Percentiles rank a stretch among this genome's conserved stretches.
Evolutionary conservation across 2,113 vertebrate species (phyloP).

Genomic region (Pachypanchax playfairii): DNA sequence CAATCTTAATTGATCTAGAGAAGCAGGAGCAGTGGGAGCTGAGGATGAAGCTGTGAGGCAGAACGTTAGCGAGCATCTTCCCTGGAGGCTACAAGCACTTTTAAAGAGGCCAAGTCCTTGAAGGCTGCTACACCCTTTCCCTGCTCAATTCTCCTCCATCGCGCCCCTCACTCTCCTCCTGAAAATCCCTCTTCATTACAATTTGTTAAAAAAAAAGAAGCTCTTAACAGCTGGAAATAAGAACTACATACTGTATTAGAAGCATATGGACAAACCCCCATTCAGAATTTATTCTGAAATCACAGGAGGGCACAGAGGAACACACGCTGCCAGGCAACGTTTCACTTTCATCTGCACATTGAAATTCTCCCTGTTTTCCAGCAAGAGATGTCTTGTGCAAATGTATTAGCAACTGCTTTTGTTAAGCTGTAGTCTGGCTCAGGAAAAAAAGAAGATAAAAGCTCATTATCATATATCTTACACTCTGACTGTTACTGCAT

Average conservation of each 20-base stretch:
- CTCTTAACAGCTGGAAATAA: slow-evolving; percentile 45
- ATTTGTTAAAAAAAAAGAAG: slow-evolving; percentile 26
- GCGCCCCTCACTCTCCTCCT: slow-evolving; percentile 29
- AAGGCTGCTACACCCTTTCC: slow-evolving; percentile 49
- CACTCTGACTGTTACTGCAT: slow-evolving; percentile 46
- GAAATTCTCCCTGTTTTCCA: slow-evolving; percentile 31
- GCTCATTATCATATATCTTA: slow-evolving; percentile 46
- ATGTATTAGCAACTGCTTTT: slow-evolving; percentile 50
- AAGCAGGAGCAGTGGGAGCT: slow-evolving; percentile 18
- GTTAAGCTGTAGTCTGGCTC: slow-evolving; percentile 30
- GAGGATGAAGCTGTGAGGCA: slow-evolving; percentile 46
- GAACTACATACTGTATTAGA: slow-evolving; percentile 12
- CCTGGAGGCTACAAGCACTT: slow-evolving; percentile 60
- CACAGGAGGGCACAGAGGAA: background rate
- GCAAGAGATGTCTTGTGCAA: slow-evolving; percentile 23
- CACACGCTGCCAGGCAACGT: slow-evolving; percentile 14
- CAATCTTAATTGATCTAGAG: slow-evolving; percentile 71
- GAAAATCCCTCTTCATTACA: slow-evolving; percentile 46
- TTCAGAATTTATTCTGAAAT: slow-evolving; percentile 38
- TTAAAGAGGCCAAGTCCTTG: slow-evolving; percentile 47
- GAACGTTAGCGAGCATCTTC: slow-evolving; percentile 31
- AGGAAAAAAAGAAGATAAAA: slow-evolving; percentile 1
- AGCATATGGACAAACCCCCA: slow-evolving; percentile 34
- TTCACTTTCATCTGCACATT: slow-evolving; percentile 47
- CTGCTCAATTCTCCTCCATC: slow-evolving; percentile 36